Evolutionary conservation across 2,797 vertebrate genomes (phyloP).

Genomic region (Myioborus miniatus): DNA sequence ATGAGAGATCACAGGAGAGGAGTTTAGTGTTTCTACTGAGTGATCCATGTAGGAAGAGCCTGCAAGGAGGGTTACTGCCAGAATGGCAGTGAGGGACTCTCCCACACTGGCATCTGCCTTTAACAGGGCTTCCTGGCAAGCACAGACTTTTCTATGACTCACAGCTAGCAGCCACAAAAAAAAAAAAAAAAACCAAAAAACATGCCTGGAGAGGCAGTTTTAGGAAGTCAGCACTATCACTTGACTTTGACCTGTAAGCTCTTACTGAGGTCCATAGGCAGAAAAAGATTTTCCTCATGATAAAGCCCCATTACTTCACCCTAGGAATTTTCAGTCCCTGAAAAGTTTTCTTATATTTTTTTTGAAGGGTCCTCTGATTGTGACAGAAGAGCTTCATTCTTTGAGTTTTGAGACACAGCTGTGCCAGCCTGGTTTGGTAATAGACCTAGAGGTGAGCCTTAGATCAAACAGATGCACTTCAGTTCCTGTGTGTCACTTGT

Average conservation of each 20-base stretch:
- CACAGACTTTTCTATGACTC: not conserved
- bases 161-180: not conserved
- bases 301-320: not conserved
- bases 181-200: not conserved
- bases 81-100: not conserved
- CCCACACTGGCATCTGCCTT: not conserved
- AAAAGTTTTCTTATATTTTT: not conserved
- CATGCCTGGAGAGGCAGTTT: not conserved
- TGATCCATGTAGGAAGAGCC: fast-evolving
- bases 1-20: not conserved
- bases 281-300: not conserved
- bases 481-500: not conserved
- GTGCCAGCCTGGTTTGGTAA: constrained; percentile 85
- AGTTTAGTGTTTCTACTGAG: not conserved
- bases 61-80: not conserved
- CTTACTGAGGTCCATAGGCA: not conserved
- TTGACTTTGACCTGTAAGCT: not conserved
- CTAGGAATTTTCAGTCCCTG: not conserved
- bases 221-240: not conserved
- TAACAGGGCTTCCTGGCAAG: not conserved
- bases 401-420: constrained; percentile 89
- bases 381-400: constrained; percentile 92
- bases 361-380: constrained; percentile 80
- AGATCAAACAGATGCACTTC: not conserved
- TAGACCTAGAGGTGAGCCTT: constrained; percentile 89